phyloP scores from a whole-genome alignment of 2,797 vertebrate genomes.

The Catharus ustulatus region DNA sequence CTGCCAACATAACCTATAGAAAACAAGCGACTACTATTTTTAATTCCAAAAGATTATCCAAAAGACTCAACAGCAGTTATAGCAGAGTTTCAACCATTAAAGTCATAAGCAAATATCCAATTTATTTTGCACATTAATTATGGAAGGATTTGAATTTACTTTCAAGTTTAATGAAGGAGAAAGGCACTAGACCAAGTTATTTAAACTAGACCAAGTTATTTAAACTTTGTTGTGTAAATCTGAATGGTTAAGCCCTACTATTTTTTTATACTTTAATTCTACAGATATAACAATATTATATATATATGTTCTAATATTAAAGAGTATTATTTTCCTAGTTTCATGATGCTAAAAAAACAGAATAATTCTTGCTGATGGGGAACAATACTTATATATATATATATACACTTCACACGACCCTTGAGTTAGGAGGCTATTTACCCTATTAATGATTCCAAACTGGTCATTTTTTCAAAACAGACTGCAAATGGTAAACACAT shows the following conservation, averaged over 20 bases:
- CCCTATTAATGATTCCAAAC: background rate
- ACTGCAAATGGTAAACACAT: background rate
- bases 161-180: background rate
- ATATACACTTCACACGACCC: background rate
- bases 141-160: background rate
- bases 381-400: background rate
- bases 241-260: background rate
- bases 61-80: background rate
- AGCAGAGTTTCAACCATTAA: background rate
- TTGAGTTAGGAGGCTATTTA: background rate
- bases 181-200: background rate
- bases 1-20: accelerated
- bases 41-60: background rate
- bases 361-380: background rate
- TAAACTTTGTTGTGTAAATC: background rate
- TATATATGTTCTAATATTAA: background rate
- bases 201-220: background rate
- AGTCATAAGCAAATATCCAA: background rate
- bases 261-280: background rate
- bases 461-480: background rate
- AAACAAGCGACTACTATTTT: background rate
- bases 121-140: background rate
- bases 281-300: background rate
- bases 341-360: background rate
- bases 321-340: background rate